These are phyloP conservation scores for Molossus alvarezi DNA, from an alignment of 2,797 vertebrate species.

Conservation along the genomic window DNA sequence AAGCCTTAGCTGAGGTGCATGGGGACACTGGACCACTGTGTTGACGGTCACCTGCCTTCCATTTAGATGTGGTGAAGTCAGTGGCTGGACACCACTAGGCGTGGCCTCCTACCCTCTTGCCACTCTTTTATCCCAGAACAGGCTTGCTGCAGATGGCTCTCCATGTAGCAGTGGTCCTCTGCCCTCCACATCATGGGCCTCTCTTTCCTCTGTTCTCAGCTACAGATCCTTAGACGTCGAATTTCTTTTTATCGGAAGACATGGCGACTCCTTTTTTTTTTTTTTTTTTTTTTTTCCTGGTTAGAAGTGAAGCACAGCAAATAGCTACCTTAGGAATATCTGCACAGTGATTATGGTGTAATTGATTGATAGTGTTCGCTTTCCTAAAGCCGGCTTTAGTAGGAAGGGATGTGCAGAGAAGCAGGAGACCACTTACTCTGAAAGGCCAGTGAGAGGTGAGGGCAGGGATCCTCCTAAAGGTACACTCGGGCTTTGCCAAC, in stretches of 20 bases:
- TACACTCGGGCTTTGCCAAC: not conserved
- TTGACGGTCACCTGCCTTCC: not conserved
- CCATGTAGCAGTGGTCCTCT: not conserved
- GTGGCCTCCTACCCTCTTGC: not conserved
- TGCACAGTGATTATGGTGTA: not conserved
- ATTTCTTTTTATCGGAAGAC: constrained; percentile 19
- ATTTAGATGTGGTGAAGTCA: not conserved
- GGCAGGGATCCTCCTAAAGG: not conserved
- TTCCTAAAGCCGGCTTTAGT: not conserved
- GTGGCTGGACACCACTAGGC: too few species aligned
- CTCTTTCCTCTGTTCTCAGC: not conserved
- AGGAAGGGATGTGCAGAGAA: not conserved
- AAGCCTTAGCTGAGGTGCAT: not conserved
- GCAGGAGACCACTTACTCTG: not conserved
- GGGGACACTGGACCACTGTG: not conserved
- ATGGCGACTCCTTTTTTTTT: not conserved
- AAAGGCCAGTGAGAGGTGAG: constrained; percentile 7
- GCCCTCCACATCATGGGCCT: not conserved
- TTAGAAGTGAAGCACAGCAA: not conserved
- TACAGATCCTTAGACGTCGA: not conserved
- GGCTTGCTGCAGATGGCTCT: not conserved
- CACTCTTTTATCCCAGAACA: not conserved
- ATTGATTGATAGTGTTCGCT: not conserved
- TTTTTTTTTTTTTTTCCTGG: constrained; percentile 7
- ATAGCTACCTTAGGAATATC: not conserved